A percentile compares a stretch with the other conserved stretches of the same genome.
Conservation (phyloP, 2,113 vertebrate genomes). For the Apistogramma diplotaenia region DNA sequence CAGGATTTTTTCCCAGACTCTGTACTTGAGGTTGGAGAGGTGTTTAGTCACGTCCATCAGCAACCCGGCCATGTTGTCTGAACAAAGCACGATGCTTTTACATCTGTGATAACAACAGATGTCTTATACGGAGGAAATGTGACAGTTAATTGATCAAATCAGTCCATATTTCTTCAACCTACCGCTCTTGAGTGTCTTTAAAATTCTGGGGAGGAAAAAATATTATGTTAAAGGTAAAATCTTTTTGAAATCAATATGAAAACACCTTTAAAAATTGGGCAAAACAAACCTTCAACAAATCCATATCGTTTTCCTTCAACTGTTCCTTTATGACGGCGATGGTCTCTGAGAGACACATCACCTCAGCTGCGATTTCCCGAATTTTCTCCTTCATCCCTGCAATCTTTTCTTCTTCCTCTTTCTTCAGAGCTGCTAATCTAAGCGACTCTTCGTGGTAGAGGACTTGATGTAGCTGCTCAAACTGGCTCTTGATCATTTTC, state of each 20-base stretch:
- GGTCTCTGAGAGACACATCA: conserved; percentile 52
- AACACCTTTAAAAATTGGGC: not conserved
- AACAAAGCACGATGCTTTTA: conserved; percentile 20
- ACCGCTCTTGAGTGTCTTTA: conserved; percentile 68
- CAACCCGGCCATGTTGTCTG: conserved; percentile 51
- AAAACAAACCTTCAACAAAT: conserved; percentile 62
- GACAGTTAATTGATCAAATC: not conserved
- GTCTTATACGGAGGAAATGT: not conserved
- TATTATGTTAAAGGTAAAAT: not conserved
- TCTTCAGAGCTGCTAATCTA: conserved; percentile 62
- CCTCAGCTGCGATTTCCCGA: conserved; percentile 42
- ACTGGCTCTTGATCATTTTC: conserved; percentile 66
- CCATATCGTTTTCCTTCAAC: conserved; percentile 59
- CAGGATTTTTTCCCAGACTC: conserved; percentile 72
- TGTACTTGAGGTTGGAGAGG: conserved; percentile 72
- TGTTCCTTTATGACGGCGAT: conserved; percentile 56
- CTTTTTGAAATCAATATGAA: not conserved
- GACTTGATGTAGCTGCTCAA: conserved; percentile 69
- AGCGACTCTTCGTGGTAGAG: conserved; percentile 64
- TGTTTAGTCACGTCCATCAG: conserved; percentile 71
- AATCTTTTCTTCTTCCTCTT: conserved; percentile 66
- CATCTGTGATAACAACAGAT: conserved; percentile 46
- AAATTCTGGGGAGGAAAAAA: conserved; percentile 66
- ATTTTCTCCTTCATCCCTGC: conserved; percentile 52
- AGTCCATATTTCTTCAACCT: not conserved